Evolutionary conservation across 2,797 vertebrate species (phyloP).

Genomic region (Neoniphon sammara): DNA sequence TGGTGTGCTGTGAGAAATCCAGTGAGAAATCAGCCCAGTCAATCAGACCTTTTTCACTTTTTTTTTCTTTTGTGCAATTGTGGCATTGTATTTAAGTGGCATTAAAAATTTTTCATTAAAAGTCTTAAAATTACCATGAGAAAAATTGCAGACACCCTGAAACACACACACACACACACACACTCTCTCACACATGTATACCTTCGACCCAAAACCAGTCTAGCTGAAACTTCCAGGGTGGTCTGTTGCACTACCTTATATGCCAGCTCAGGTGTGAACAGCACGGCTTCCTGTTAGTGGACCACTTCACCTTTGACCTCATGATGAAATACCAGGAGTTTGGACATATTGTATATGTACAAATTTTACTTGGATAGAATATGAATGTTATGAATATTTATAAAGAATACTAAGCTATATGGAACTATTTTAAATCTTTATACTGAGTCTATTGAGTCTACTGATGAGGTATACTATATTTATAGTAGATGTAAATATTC

Average conservation of each 20-base stretch:
- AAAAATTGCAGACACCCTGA: neutral
- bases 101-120: no score
- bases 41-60: slow-evolving; percentile 9
- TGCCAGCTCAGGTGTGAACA: slow-evolving; percentile 23
- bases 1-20: no score
- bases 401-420: slow-evolving; percentile 49
- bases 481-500: slow-evolving; percentile 14
- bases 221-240: slow-evolving; percentile 49
- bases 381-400: slow-evolving; percentile 51
- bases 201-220: slow-evolving; percentile 13
- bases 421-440: slow-evolving; percentile 34
- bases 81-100: neutral
- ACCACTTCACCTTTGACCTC: slow-evolving; percentile 64
- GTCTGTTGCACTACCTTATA: slow-evolving; percentile 3
- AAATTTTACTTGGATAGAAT: slow-evolving; percentile 33
- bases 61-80: neutral
- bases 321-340: slow-evolving; percentile 27
- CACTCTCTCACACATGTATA: neutral
- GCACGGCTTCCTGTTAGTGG: slow-evolving; percentile 39
- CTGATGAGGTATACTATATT: slow-evolving; percentile 21
- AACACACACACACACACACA: slow-evolving; percentile 4
- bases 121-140: no score
- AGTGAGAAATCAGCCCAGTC: no score
- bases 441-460: slow-evolving; percentile 28
- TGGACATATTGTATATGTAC: slow-evolving; percentile 48